Conservation (phyloP, 2,113 vertebrate species). For the Xenopus laevis region DNA sequence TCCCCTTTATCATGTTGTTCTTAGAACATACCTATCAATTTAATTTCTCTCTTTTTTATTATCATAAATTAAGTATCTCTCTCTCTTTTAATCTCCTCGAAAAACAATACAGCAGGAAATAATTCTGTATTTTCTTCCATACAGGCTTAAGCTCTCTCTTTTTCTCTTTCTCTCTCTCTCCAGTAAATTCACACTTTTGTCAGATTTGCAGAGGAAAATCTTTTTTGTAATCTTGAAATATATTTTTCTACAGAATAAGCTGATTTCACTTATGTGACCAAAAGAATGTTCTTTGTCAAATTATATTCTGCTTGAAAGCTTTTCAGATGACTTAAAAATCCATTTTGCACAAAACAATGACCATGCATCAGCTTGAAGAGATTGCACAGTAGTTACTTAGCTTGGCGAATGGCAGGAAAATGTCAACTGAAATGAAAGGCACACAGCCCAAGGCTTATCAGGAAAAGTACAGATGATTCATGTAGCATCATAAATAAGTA, state of each 20-base stretch:
- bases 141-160: slow-evolving; percentile 15
- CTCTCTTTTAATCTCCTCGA: not conserved
- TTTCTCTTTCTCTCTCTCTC: too few species aligned
- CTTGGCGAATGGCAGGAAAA: slow-evolving; percentile 67
- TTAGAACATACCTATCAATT: too few species aligned
- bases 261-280: slow-evolving; percentile 54
- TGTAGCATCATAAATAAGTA: slow-evolving; percentile 71
- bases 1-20: too few species aligned
- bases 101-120: not conserved
- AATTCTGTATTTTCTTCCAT: slow-evolving; percentile 24
- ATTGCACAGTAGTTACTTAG: slow-evolving; percentile 64
- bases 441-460: slow-evolving; percentile 68
- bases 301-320: slow-evolving; percentile 59
- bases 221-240: slow-evolving; percentile 55
- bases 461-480: slow-evolving; percentile 68
- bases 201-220: slow-evolving; percentile 57
- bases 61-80: too few species aligned
- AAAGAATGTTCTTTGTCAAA: slow-evolving; percentile 63
- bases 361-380: slow-evolving; percentile 63
- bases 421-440: slow-evolving; percentile 71
- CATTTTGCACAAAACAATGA: slow-evolving; percentile 67
- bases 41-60: too few species aligned
- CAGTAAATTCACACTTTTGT: slow-evolving; percentile 47
- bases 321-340: slow-evolving; percentile 64
- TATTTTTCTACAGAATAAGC: slow-evolving; percentile 53